These are phyloP conservation scores for Stramonita haemastoma DNA, from an alignment of 2,888 invertebrate genomes.

Conservation along the genomic window DNA sequence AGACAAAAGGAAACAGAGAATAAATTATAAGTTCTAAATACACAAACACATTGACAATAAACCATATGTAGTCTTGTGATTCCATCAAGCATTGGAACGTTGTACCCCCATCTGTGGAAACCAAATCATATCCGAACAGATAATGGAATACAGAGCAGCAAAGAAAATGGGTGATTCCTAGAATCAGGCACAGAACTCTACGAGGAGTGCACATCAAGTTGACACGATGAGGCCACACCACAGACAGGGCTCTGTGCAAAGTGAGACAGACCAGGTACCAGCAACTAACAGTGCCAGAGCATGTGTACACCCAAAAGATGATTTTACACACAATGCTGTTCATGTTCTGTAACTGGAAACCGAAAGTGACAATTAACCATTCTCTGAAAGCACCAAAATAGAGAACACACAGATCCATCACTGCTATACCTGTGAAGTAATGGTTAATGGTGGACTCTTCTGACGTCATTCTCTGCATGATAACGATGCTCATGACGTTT, in stretches of 20 bases:
- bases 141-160: slow-evolving; percentile 9
- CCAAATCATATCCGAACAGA: background rate
- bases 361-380: background rate
- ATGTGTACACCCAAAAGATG: background rate
- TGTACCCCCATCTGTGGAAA: background rate
- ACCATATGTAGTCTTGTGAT: background rate
- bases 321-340: background rate
- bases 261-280: slow-evolving; percentile 34
- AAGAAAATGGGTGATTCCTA: background rate
- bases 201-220: slow-evolving; percentile 1
- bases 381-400: background rate
- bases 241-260: slow-evolving; percentile 21
- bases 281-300: background rate
- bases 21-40: background rate
- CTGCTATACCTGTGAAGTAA: background rate
- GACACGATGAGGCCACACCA: slow-evolving; percentile 37
- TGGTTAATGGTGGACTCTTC: background rate
- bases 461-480: background rate
- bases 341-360: background rate
- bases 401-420: background rate
- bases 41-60: background rate
- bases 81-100: background rate
- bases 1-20: background rate
- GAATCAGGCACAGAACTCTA: background rate
- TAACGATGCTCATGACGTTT: slow-evolving; percentile 17